Percentiles rank a stretch among this genome's conserved stretches.
Evolutionary conservation across 1,140 invertebrate species (phyloP).

Genomic region (Pogonognathellus flavescens): DNA sequence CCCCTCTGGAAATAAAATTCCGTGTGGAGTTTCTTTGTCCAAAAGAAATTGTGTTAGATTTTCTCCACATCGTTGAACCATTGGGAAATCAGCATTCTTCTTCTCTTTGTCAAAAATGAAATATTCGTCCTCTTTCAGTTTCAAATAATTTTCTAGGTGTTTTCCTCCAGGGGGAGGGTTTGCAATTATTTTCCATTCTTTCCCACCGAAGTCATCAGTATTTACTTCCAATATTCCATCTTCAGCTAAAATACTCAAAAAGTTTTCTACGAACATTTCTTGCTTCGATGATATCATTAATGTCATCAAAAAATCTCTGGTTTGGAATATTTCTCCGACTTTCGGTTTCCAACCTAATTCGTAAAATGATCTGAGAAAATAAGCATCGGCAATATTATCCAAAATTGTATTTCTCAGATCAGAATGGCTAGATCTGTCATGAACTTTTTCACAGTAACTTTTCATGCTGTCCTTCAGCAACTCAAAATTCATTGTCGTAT

Average conservation of each 20-base stretch:
- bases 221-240: not conserved
- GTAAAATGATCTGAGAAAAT: not conserved
- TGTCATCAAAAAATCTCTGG: not conserved
- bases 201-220: not conserved
- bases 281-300: not conserved
- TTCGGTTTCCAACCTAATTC: conserved; percentile 21
- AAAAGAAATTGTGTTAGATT: not conserved
- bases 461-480: not conserved
- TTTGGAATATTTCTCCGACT: not conserved
- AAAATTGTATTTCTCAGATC: not conserved
- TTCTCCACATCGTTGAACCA: not conserved
- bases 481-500: not conserved
- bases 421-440: no score
- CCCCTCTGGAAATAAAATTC: not conserved
- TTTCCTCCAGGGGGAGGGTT: not conserved
- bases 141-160: not conserved
- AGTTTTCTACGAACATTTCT: not conserved
- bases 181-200: conserved; percentile 7
- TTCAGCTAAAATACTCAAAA: not conserved
- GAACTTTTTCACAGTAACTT: not conserved
- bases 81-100: not conserved
- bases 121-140: not conserved
- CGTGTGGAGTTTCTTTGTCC: not conserved
- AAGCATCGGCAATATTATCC: not conserved
- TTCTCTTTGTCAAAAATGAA: not conserved